phyloP scores from a whole-genome alignment of 2,113 vertebrate genomes.

The Mugil cephalus region DNA sequence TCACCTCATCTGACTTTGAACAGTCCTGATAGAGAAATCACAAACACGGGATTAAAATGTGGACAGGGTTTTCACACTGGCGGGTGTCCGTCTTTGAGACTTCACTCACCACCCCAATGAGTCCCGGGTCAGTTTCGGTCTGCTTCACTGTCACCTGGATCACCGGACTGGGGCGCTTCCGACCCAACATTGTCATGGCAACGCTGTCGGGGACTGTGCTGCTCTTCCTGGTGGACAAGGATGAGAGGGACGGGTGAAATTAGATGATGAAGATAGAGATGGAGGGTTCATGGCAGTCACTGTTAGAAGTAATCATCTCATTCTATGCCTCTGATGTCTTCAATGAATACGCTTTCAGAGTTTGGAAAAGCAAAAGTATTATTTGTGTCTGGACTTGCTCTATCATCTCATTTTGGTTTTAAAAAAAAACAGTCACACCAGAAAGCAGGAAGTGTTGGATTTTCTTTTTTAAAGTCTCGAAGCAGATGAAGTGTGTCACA shows the following conservation, averaged over 20 bases:
- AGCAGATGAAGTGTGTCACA: conserved; percentile 26
- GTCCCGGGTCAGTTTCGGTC: conserved; percentile 83
- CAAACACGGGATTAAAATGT: conserved; percentile 10
- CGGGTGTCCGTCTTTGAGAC: background rate
- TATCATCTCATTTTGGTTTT: conserved; percentile 24
- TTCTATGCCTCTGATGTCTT: background rate
- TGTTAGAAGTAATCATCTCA: conserved; percentile 13
- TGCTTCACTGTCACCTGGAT: conserved; percentile 87
- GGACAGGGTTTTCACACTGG: background rate
- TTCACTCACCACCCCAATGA: conserved; percentile 82
- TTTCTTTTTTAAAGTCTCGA: conserved; percentile 17
- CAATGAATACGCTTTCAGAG: background rate
- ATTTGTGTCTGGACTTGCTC: background rate
- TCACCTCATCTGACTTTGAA: conserved; percentile 79
- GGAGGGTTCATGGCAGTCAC: background rate
- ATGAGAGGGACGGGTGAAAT: conserved; percentile 6
- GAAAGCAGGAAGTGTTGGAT: conserved; percentile 10
- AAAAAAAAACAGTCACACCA: background rate
- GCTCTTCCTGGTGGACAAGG: conserved; percentile 78
- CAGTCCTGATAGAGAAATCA: conserved; percentile 72
- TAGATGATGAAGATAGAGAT: background rate
- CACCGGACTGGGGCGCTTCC: conserved; percentile 82
- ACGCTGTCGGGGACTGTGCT: conserved; percentile 85
- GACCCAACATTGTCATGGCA: conserved; percentile 83
- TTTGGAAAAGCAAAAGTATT: background rate